Percentiles rank a stretch among this genome's conserved stretches.
phyloP scores from a whole-genome alignment of 2,888 invertebrate genomes.

The Cordilura impudica region DNA sequence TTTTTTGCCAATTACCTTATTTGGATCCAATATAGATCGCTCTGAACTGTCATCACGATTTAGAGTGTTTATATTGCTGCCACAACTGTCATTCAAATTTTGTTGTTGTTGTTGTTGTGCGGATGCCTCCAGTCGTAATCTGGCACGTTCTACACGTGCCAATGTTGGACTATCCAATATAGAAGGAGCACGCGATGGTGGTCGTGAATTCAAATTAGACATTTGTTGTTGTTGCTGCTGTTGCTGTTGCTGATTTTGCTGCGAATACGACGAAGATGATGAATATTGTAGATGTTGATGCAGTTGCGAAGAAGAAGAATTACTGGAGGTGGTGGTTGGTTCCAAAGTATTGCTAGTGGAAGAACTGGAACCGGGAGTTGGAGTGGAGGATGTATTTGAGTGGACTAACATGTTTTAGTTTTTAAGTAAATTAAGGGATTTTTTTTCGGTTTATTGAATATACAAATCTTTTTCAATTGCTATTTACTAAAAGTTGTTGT shows the following conservation, averaged over 20 bases:
- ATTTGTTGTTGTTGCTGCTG: slow-evolving; percentile 64
- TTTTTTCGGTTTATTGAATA: neutral
- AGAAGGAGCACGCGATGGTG: slow-evolving; percentile 78
- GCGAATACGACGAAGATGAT: slow-evolving; percentile 22
- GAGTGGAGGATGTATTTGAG: slow-evolving; percentile 69
- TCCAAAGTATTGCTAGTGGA: slow-evolving; percentile 72
- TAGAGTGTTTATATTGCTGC: slow-evolving; percentile 70
- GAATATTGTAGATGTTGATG: slow-evolving; percentile 65
- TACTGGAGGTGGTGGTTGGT: slow-evolving; percentile 63
- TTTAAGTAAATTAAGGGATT: neutral
- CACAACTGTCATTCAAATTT: slow-evolving; percentile 61
- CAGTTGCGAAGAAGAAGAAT: slow-evolving; percentile 39
- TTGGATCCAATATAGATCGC: slow-evolving; percentile 74
- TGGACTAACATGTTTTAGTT: slow-evolving; percentile 58
- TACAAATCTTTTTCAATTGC: neutral
- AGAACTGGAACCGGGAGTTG: slow-evolving; percentile 72
- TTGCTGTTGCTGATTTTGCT: slow-evolving; percentile 65
- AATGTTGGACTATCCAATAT: slow-evolving; percentile 82
- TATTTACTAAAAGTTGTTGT: neutral
- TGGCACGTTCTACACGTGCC: slow-evolving; percentile 81
- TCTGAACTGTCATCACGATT: slow-evolving; percentile 76
- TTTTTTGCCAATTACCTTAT: slow-evolving; percentile 67
- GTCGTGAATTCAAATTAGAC: slow-evolving; percentile 67
- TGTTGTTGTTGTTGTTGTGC: slow-evolving; percentile 65
- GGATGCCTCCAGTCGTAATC: slow-evolving; percentile 79